phyloP scores from a whole-genome alignment of 2,113 vertebrate genomes.

The Megalops atlanticus region DNA sequence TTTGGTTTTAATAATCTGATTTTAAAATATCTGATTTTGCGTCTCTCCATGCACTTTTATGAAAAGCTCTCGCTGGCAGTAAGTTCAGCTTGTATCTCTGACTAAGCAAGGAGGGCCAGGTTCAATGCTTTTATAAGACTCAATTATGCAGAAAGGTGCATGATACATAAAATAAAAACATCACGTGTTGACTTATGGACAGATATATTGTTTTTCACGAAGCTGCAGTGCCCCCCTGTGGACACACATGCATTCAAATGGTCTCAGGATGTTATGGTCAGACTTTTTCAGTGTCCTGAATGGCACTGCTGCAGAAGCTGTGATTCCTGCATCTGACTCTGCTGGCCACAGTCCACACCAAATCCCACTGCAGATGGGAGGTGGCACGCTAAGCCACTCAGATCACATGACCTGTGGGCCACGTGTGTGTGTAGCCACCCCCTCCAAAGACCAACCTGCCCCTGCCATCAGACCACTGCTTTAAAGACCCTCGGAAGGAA shows the following conservation, averaged over 20 bases:
- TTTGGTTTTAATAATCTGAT: no score
- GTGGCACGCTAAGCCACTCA: not conserved
- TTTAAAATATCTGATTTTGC: no score
- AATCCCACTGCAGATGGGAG: not conserved
- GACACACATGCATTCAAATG: not conserved
- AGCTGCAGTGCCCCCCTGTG: not conserved
- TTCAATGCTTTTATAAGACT: not conserved
- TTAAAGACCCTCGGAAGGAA: conserved; percentile 15
- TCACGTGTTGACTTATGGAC: not conserved
- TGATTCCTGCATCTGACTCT: no score
- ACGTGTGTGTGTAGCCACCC: not conserved
- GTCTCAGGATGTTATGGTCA: no score
- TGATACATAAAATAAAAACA: not conserved
- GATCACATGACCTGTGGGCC: not conserved
- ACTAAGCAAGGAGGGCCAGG: not conserved
- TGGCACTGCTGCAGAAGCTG: no score
- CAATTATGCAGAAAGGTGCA: not conserved
- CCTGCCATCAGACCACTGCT: not conserved
- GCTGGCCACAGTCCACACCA: not conserved
- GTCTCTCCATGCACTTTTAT: not conserved
- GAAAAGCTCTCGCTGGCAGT: not conserved
- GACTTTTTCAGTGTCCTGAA: no score
- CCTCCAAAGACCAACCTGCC: not conserved
- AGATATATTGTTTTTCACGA: not conserved
- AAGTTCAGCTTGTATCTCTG: not conserved